These are phyloP conservation scores for Drosophila bunnanda DNA, from an alignment of 2,888 invertebrate species.

Conservation along the genomic window DNA sequence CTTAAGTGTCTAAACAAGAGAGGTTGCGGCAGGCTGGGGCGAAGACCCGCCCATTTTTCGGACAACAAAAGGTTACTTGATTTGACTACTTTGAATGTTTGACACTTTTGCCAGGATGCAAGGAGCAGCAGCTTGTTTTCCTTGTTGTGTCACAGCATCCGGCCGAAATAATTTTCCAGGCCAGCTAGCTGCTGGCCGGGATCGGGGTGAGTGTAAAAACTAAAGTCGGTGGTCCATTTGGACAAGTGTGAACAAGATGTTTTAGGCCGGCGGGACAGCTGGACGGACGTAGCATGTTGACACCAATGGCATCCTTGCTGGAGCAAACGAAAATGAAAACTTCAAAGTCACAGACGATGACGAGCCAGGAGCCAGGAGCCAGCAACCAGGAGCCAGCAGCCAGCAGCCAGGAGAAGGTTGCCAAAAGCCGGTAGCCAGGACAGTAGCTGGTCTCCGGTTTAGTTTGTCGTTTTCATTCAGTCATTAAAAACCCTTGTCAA, in stretches of 20 bases:
- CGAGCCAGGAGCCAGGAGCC: constrained; percentile 17
- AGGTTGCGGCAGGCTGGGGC: constrained; percentile 8
- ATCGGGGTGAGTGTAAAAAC: constrained; percentile 33
- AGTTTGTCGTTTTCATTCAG: constrained; percentile 72
- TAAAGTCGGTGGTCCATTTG: constrained; percentile 46
- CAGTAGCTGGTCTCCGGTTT: constrained; percentile 40
- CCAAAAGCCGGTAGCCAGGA: constrained; percentile 28
- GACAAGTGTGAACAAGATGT: constrained; percentile 84
- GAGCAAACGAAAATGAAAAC: constrained; percentile 47
- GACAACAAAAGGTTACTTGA: constrained; percentile 83
- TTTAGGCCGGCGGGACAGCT: constrained; percentile 76
- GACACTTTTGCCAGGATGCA: constrained; percentile 75
- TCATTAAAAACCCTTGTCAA: constrained; percentile 84
- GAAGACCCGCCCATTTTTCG: constrained; percentile 17
- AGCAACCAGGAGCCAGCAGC: not conserved
- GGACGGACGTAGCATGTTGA: constrained; percentile 64
- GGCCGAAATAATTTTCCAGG: constrained; percentile 70
- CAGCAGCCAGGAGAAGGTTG: constrained; percentile 6
- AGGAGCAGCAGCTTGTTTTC: constrained; percentile 72
- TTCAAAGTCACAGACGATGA: constrained; percentile 66
- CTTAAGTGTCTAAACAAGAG: constrained; percentile 83
- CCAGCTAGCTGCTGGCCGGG: constrained; percentile 4
- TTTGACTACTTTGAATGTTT: constrained; percentile 84
- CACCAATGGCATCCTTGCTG: constrained; percentile 74
- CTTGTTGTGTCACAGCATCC: constrained; percentile 78